Evolutionary conservation across 2,888 invertebrate genomes (phyloP).

Genomic region (Caenorhabditis auriculariae): DNA sequence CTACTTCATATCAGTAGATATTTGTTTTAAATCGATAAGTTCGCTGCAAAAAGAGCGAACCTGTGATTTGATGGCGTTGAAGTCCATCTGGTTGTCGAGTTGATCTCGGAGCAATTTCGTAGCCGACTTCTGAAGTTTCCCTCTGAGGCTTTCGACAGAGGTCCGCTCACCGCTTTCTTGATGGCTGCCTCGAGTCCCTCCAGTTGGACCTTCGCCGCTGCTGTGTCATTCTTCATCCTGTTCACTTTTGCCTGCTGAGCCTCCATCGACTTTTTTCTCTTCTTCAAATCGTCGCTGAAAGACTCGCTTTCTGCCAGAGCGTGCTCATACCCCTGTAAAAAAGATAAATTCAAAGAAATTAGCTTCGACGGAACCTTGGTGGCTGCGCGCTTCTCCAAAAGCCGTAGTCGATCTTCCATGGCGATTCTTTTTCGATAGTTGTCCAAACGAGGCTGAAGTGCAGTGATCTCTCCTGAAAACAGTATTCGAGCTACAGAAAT

Average conservation of each 20-base stretch:
- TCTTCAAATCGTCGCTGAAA: not conserved
- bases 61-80: too few species aligned
- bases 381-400: conserved; percentile 24
- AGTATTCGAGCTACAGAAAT: not conserved
- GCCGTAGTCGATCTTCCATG: conserved; percentile 26
- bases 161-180: not conserved
- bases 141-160: not conserved
- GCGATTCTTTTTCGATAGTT: conserved; percentile 36
- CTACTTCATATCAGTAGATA: too few species aligned
- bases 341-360: not conserved
- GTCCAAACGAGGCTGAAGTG: conserved; percentile 39
- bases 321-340: not conserved
- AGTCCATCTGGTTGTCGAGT: too few species aligned
- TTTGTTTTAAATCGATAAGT: too few species aligned
- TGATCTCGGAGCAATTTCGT: not conserved
- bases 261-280: not conserved
- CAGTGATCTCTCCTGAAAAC: conserved; percentile 15
- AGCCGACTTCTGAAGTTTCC: not conserved
- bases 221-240: not conserved
- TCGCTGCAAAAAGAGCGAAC: too few species aligned
- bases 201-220: not conserved
- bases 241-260: not conserved
- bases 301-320: too few species aligned
- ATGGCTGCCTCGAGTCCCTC: not conserved
- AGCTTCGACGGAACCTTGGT: not conserved